phyloP scores from a whole-genome alignment of 1,140 invertebrate genomes.

The Teleopsis dalmanni region DNA sequence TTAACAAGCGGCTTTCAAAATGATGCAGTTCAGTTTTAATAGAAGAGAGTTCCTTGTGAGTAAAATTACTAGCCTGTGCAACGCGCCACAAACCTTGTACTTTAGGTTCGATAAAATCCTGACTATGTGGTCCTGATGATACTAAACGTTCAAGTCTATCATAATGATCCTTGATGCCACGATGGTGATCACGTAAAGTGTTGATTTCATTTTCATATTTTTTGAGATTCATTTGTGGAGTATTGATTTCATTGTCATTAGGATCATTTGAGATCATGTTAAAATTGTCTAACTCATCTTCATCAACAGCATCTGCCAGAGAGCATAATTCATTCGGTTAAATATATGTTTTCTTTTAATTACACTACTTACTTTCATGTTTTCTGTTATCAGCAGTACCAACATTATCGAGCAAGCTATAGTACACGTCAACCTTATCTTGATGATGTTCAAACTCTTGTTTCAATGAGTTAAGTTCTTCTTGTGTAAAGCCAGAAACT shows the following conservation, averaged over 20 bases:
- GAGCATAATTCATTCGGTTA: background rate
- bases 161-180: constrained; percentile 70
- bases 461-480: constrained; percentile 74
- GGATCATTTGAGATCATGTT: constrained; percentile 47
- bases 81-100: constrained; percentile 81
- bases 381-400: constrained; percentile 48
- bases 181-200: constrained; percentile 66
- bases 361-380: constrained; percentile 55
- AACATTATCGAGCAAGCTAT: constrained; percentile 65
- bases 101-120: constrained; percentile 82
- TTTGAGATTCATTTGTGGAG: constrained; percentile 39
- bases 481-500: constrained; percentile 69
- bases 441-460: constrained; percentile 90
- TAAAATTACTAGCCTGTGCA: constrained; percentile 72
- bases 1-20: constrained; percentile 78
- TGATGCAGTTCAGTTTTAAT: constrained; percentile 80
- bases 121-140: constrained; percentile 60
- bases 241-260: constrained; percentile 38
- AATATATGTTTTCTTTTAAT: background rate
- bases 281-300: constrained; percentile 56
- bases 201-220: constrained; percentile 59
- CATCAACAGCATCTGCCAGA: constrained; percentile 52
- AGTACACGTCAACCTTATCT: constrained; percentile 86
- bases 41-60: constrained; percentile 70
- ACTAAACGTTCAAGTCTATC: constrained; percentile 68